Base-by-base conservation (phyloP, 1,140 invertebrate genomes). In the Nomia melanderi region DNA sequence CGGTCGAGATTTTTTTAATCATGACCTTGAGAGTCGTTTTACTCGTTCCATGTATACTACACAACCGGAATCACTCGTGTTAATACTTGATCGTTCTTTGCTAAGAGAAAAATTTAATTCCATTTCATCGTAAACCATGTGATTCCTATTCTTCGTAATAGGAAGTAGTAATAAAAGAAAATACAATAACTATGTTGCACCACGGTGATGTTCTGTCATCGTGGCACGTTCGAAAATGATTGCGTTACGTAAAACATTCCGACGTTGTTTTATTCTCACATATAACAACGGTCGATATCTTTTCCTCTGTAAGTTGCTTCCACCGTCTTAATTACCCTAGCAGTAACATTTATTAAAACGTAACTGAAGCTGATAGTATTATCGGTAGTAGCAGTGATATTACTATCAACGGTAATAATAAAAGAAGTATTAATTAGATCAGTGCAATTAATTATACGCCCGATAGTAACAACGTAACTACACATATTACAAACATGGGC, bases 181-280 rank as follows among this genome's bases (percentile, higher is more conserved):
- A 74, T 12, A 5, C 47, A 4, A 25, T 4, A 27, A 17, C n/a
- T n/a, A 9, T 12, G 5, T 27, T 25, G n/a, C n/a, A n/a, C 29
- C 25, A 4, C 2, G 25, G 29, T 59, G 71, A 63, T 41, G 50
- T 39, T 25, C 12, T 8, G 9, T 41, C 7, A 17, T n/a, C 50
- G n/a, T 29, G 67, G 54, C 44, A 70, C 67, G 20, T 7, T 57
- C 1, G 33, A 20, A 56, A 74, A 74, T 56, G 54, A 56, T n/a
- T 4, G 14, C 1, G 50, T 74, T 74, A 74, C 20, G 27, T 56
- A 74, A 74, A 41, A 29, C 5, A 12, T 66, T n/a, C 9, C 27
- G 12, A 7, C 29, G 31, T 20, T 20, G 27, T 25, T 39, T 9
- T 6, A 6, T 11, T 36, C 29, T 17, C 9, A 12, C 20, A n/a